Base-by-base conservation (phyloP, 2,797 vertebrate species). In the Schizopygopsis pylzovi region DNA sequence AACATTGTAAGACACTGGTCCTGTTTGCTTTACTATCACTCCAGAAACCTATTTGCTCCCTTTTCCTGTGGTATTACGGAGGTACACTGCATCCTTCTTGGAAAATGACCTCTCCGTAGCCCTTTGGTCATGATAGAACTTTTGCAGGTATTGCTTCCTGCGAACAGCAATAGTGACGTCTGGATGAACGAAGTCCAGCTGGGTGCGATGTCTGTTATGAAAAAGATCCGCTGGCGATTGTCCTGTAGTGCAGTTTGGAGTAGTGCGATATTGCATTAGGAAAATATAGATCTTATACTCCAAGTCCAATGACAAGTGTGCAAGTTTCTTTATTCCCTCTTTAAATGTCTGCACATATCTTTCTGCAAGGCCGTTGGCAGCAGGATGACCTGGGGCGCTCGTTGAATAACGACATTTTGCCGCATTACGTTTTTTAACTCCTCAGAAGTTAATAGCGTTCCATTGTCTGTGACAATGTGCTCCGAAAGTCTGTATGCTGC, bases 401-500 rank as follows among this genome's bases (percentile, higher is more conserved):
- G 79, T 85, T 4, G 83, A 65, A 65, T 81, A 37, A 85, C 75
- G 1, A 68, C 73, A 79, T 78, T 81, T 49, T n/a, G 72, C 61
- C 72, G 43, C 12, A 79, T 28, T 49, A 87, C 85, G 7, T n/a
- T 49, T 65, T 87, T 77, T 13, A 87, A 86, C 47, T 83, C 86
- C 15, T 73, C 70, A 28, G 56, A 79, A 0, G 67, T 88, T 47
- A 90, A 87, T 13, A 68, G 68, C 4, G 37, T 85, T 13, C 25
- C 81, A 45, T 85, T 86, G 56, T 88, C 81, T 47, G 59, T 86
- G 45, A 86, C 67, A 13, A 88, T 84, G 9, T 82, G 84, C 37
- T 88, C 84, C 18, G 78, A 84, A 20, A 88, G 49, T 20, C 81
- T 79, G 73, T 82, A 82, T 6, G 85, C 80, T 33, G 77, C 81